phyloP scores from a whole-genome alignment of 2,113 vertebrate species.

The Syngnathus floridae region DNA sequence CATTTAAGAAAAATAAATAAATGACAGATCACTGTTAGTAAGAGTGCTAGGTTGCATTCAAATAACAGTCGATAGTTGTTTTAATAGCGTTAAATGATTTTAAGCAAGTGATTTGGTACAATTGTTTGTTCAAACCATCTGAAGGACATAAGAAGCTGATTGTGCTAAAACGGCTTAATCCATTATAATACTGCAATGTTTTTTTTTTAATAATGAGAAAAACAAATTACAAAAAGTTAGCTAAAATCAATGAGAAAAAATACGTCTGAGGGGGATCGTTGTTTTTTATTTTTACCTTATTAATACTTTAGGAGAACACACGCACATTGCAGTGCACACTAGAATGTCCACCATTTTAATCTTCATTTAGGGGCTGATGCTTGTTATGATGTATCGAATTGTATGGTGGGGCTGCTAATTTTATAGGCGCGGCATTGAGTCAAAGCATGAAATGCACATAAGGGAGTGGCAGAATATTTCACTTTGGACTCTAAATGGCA shows the following conservation, averaged over 20 bases:
- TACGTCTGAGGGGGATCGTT: conserved; percentile 9
- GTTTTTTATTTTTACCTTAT: conserved; percentile 9
- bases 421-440: conserved; percentile 2
- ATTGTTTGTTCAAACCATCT: conserved; percentile 2
- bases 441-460: conserved; percentile 6
- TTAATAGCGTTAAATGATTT: neutral
- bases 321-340: neutral
- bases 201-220: conserved; percentile 21
- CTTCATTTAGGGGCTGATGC: conserved; percentile 2
- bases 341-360: neutral
- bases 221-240: conserved; percentile 5
- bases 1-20: neutral
- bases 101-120: conserved; percentile 11
- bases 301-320: neutral
- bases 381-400: neutral
- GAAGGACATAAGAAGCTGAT: conserved; percentile 10
- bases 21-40: neutral
- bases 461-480: conserved; percentile 19
- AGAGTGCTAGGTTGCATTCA: conserved; percentile 8
- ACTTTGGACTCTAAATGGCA: conserved; percentile 37
- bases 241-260: conserved; percentile 6
- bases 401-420: neutral
- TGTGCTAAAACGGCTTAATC: conserved; percentile 5
- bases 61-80: conserved; percentile 19
- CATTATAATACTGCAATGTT: neutral